Conservation (phyloP, 2,113 vertebrate genomes). For the Oreotragus oreotragus region DNA sequence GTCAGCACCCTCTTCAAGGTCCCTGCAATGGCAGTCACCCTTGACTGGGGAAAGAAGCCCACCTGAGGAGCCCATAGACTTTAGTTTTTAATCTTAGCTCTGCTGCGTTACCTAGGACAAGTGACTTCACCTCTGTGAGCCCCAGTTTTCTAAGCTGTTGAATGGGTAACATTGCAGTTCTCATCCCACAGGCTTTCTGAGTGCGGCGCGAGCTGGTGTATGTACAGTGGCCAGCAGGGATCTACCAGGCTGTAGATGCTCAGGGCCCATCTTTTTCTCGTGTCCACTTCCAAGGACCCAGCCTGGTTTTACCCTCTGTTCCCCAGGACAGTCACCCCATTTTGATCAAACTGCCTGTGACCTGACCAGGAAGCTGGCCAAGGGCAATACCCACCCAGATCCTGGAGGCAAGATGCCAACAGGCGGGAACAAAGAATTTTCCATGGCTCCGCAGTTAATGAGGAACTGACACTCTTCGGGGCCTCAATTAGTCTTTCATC, state of each 20-base stretch:
- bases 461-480: slow-evolving; percentile 54
- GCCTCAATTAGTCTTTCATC: slow-evolving; percentile 50
- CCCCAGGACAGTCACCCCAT: background rate
- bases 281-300: background rate
- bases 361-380: slow-evolving; percentile 65
- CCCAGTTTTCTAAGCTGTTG: background rate
- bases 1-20: background rate
- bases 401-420: slow-evolving; percentile 70
- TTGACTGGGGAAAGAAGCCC: background rate
- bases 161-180: background rate
- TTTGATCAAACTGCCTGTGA: slow-evolving; percentile 40
- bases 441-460: slow-evolving; percentile 32
- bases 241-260: background rate
- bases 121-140: background rate
- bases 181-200: background rate
- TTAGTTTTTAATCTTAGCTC: background rate
- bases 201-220: rapidly evolving
- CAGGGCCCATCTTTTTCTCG: background rate
- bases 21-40: background rate
- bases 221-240: background rate
- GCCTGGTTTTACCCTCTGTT: background rate
- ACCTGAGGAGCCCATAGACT: background rate
- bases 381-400: slow-evolving; percentile 68
- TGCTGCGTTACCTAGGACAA: background rate
- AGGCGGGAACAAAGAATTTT: slow-evolving; percentile 64